Evolutionary conservation across 2,797 vertebrate genomes (phyloP).

Genomic region (Rhynchonycteris naso): DNA sequence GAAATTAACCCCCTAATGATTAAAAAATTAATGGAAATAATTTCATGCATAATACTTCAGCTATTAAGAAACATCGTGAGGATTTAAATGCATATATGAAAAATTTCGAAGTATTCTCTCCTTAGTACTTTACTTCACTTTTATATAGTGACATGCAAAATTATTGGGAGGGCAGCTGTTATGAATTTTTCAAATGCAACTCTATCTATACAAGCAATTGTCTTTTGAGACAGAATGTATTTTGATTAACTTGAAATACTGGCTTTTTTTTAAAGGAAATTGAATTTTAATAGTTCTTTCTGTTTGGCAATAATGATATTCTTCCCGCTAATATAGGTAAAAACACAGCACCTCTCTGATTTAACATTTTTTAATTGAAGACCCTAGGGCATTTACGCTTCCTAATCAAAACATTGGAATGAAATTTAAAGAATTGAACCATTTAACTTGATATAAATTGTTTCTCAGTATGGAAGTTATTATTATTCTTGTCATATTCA

Average conservation of each 20-base stretch:
- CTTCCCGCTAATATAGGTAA: not conserved
- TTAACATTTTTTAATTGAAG: slow-evolving; percentile 21
- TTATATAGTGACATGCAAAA: slow-evolving; percentile 8
- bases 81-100: not conserved
- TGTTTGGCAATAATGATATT: slow-evolving; percentile 6
- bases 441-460: not conserved
- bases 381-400: not conserved
- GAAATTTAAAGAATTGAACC: not conserved
- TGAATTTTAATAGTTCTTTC: slow-evolving; percentile 6
- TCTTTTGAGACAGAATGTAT: not conserved
- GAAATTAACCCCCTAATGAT: slow-evolving; percentile 4
- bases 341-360: not conserved
- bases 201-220: not conserved
- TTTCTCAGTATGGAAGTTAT: slow-evolving; percentile 42
- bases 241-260: slow-evolving; percentile 36
- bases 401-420: not conserved
- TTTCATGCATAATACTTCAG: not conserved
- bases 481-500: not conserved
- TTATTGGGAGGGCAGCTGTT: not conserved
- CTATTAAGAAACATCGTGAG: not conserved
- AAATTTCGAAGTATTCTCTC: not conserved
- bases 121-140: slow-evolving; percentile 2
- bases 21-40: slow-evolving; percentile 33
- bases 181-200: not conserved
- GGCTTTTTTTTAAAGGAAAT: not conserved